A percentile compares a stretch with the other conserved stretches of the same genome.
These are phyloP conservation scores for Stegostoma tigrinum DNA, from an alignment of 2,113 vertebrate species.

Conservation along the genomic window DNA sequence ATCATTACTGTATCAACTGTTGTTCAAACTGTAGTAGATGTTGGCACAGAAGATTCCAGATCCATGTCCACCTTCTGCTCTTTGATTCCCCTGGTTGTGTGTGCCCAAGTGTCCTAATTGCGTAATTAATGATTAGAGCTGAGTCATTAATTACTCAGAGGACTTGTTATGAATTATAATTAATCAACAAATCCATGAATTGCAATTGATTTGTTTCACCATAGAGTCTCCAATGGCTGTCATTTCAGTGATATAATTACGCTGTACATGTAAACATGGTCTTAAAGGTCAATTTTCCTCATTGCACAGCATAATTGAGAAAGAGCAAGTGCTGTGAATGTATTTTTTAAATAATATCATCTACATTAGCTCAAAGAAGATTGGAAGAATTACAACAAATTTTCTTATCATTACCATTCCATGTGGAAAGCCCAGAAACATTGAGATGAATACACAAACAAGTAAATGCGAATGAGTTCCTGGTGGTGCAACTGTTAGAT, in stretches of 20 bases:
- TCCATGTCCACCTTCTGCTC: neutral
- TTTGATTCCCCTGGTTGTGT: neutral
- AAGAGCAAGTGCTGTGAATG: neutral
- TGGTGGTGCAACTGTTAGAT: neutral
- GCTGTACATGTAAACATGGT: neutral
- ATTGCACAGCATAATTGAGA: neutral
- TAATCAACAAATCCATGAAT: neutral
- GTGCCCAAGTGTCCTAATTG: neutral
- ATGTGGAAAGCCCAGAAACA: neutral
- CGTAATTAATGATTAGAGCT: neutral
- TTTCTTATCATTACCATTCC: neutral
- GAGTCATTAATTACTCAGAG: neutral
- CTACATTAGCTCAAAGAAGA: neutral
- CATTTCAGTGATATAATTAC: neutral
- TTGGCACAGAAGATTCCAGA: neutral
- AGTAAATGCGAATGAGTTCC: neutral
- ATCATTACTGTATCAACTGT: neutral
- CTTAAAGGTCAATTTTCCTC: neutral
- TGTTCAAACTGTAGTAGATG: neutral
- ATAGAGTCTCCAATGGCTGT: neutral
- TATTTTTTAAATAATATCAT: neutral
- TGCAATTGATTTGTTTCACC: neutral
- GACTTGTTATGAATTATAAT: neutral
- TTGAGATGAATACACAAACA: neutral
- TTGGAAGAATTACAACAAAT: neutral